Conservation (phyloP, 1,140 invertebrate genomes). For the Trichonephila inaurata region DNA sequence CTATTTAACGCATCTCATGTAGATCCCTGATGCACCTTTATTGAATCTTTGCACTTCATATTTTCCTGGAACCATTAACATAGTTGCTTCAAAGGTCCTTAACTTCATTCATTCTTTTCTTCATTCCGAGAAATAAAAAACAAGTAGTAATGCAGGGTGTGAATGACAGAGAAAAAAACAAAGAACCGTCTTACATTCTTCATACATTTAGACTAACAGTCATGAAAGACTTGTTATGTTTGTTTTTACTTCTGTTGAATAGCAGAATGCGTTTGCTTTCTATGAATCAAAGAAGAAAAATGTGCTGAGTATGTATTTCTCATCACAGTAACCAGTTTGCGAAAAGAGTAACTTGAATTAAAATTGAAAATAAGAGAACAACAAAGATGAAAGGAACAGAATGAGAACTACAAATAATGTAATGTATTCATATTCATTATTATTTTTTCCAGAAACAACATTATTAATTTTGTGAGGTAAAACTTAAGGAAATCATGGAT, state of each 20-base stretch:
- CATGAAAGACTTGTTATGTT: neutral
- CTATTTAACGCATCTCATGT: no score
- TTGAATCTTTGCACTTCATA: neutral
- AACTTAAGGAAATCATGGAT: no score
- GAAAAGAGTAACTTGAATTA: neutral
- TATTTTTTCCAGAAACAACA: no score
- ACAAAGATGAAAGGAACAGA: no score
- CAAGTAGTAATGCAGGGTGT: neutral
- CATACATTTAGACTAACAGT: neutral
- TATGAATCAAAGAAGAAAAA: neutral
- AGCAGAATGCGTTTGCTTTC: neutral
- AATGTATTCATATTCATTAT: no score
- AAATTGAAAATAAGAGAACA: no score
- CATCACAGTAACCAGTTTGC: no score
- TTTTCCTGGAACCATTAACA: neutral
- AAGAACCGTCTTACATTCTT: neutral
- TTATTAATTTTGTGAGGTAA: no score
- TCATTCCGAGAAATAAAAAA: neutral
- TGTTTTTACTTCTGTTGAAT: slow-evolving; percentile 3
- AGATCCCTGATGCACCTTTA: no score
- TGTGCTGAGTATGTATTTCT: no score
- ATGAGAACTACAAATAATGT: no score
- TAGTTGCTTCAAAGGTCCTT: neutral
- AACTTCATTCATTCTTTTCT: neutral
- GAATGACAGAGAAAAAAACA: neutral